A percentile compares a stretch with the other conserved stretches of the same genome.
Conservation (phyloP, 2,113 vertebrate genomes). For the Callocephalon fimbriatum region DNA sequence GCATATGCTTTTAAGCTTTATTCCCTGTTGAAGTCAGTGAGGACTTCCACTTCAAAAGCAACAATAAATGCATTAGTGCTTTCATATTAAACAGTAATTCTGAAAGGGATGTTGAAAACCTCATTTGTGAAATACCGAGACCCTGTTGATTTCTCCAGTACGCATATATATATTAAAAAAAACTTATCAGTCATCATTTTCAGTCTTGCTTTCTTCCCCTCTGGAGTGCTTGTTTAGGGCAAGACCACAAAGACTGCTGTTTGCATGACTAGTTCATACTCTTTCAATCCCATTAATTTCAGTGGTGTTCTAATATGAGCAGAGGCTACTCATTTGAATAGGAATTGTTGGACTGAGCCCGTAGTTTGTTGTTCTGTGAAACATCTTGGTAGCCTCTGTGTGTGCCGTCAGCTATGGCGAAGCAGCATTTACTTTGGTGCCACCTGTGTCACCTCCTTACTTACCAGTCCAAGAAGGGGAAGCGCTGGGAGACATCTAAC, state of each 20-base stretch:
- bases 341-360: background rate
- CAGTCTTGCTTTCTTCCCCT: background rate
- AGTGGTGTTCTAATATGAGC: background rate
- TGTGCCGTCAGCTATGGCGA: accelerated
- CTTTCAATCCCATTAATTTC: background rate
- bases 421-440: background rate
- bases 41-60: background rate
- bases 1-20: background rate
- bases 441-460: background rate
- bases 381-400: background rate
- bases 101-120: background rate
- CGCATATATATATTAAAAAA: background rate
- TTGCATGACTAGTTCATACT: background rate
- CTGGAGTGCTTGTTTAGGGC: background rate
- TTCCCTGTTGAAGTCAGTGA: background rate
- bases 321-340: background rate
- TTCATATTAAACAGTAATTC: background rate
- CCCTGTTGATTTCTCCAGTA: background rate
- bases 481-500: background rate
- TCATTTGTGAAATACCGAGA: background rate
- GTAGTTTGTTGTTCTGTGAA: background rate
- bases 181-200: background rate
- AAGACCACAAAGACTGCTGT: background rate
- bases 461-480: background rate
- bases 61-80: background rate